A percentile compares a stretch with the other conserved stretches of the same genome.
phyloP scores from a whole-genome alignment of 92 coral and sea anemone genomes.

The Siderastrea siderea region DNA sequence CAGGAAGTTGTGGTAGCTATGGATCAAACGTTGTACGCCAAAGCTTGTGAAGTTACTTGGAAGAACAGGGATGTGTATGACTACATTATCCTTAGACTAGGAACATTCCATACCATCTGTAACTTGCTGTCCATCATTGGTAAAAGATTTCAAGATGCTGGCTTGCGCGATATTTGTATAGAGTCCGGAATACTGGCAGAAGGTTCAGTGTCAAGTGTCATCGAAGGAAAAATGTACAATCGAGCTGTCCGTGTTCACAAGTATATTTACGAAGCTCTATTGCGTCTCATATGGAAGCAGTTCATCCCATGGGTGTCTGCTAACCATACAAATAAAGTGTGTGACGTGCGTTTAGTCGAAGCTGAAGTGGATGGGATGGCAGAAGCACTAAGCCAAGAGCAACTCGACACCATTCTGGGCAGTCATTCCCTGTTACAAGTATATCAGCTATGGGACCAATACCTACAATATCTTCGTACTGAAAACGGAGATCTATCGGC shows the following conservation, averaged over 20 bases:
- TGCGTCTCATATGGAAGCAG: constrained; percentile 42
- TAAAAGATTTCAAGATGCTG: constrained; percentile 67
- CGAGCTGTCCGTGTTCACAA: constrained; percentile 47
- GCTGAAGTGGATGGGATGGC: not conserved
- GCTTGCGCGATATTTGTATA: constrained; percentile 40
- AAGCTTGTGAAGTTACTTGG: constrained; percentile 45
- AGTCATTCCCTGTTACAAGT: constrained; percentile 4
- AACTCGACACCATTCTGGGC: not conserved
- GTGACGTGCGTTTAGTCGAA: not conserved
- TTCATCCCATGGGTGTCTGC: constrained; percentile 45
- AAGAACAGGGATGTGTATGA: constrained; percentile 5
- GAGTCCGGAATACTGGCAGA: constrained; percentile 52
- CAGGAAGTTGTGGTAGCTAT: constrained; percentile 32
- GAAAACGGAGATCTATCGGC: constrained; percentile 44
- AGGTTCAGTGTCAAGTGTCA: constrained; percentile 24
- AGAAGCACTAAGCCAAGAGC: not conserved
- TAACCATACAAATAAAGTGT: constrained; percentile 46
- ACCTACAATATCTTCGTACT: constrained; percentile 32
- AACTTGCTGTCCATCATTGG: constrained; percentile 53
- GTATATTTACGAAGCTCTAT: constrained; percentile 46
- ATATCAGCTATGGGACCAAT: constrained; percentile 33
- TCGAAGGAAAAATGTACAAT: constrained; percentile 44
- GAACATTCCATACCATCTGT: constrained; percentile 67
- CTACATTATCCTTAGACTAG: constrained; percentile 45
- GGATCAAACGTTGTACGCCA: constrained; percentile 57